phyloP scores from a whole-genome alignment of 2,888 invertebrate species.

The Hoplodrina ambigua region DNA sequence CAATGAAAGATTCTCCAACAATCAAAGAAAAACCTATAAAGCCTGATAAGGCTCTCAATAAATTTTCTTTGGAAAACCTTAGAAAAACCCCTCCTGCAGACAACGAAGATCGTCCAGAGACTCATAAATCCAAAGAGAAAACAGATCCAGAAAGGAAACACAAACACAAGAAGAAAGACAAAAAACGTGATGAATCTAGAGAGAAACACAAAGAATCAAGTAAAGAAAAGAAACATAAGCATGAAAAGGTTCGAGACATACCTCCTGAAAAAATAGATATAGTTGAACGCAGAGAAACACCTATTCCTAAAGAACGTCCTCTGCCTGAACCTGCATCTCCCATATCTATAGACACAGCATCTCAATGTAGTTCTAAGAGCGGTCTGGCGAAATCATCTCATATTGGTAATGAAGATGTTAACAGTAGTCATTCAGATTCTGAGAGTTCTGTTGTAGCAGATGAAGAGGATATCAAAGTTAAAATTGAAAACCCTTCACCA shows the following conservation, averaged over 20 bases:
- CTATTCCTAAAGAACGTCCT: slow-evolving; percentile 81
- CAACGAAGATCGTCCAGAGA: slow-evolving; percentile 78
- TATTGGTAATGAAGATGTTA: slow-evolving; percentile 79
- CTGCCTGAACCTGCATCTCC: slow-evolving; percentile 85
- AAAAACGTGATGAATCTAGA: slow-evolving; percentile 91
- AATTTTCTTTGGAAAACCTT: slow-evolving; percentile 87
- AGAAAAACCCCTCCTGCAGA: slow-evolving; percentile 86
- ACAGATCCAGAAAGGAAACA: slow-evolving; percentile 89
- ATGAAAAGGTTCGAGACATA: slow-evolving; percentile 87
- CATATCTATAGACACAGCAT: slow-evolving; percentile 87
- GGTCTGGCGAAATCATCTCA: slow-evolving; percentile 81
- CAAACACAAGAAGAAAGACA: slow-evolving; percentile 92
- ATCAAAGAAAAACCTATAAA: slow-evolving; percentile 82
- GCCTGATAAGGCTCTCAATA: slow-evolving; percentile 83
- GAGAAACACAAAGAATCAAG: slow-evolving; percentile 91
- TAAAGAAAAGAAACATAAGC: slow-evolving; percentile 89
- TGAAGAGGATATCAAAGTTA: slow-evolving; percentile 83
- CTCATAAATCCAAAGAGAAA: slow-evolving; percentile 87
- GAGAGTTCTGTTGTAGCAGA: slow-evolving; percentile 84
- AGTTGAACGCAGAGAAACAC: slow-evolving; percentile 84
- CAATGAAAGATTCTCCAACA: slow-evolving; percentile 77
- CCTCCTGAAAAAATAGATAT: slow-evolving; percentile 88
- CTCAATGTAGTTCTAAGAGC: slow-evolving; percentile 88
- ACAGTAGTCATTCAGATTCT: slow-evolving; percentile 87
- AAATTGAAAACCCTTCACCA: slow-evolving; percentile 81